These are phyloP conservation scores for Nestor notabilis DNA, from an alignment of 2,113 vertebrate species.

Conservation along the genomic window DNA sequence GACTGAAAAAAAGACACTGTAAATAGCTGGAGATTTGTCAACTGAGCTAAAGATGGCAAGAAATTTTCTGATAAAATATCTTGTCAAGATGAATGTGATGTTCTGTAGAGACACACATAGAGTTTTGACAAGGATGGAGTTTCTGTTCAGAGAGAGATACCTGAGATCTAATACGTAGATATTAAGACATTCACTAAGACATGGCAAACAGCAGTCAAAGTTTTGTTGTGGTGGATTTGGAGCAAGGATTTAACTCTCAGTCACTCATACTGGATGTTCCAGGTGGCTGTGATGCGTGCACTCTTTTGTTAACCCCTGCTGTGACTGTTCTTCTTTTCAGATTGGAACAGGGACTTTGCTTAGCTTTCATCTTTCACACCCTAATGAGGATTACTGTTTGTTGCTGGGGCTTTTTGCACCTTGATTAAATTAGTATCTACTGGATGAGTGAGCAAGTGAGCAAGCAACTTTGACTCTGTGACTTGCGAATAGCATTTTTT, in stretches of 20 bases:
- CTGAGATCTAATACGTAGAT: not conserved
- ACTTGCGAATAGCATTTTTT: not conserved
- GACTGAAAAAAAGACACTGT: not conserved
- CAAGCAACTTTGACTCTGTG: not conserved
- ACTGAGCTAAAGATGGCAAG: not conserved
- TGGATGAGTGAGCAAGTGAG: fast-evolving
- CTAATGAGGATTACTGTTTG: not conserved
- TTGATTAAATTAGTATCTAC: not conserved
- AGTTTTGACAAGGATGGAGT: not conserved
- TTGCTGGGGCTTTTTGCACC: not conserved
- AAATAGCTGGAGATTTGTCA: not conserved
- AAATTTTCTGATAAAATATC: not conserved
- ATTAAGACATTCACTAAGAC: not conserved
- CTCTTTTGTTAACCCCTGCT: not conserved
- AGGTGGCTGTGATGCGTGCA: not conserved
- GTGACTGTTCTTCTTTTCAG: not conserved
- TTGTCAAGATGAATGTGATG: not conserved
- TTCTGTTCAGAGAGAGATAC: not conserved
- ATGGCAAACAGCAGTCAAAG: not conserved
- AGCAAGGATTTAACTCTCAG: not conserved
- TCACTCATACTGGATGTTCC: not conserved
- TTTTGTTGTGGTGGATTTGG: not conserved
- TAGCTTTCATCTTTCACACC: not conserved
- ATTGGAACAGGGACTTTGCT: not conserved
- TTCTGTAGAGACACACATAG: not conserved